These are phyloP conservation scores for Drosophila austrosaltans DNA, from an alignment of 2,888 invertebrate species.

Conservation along the genomic window DNA sequence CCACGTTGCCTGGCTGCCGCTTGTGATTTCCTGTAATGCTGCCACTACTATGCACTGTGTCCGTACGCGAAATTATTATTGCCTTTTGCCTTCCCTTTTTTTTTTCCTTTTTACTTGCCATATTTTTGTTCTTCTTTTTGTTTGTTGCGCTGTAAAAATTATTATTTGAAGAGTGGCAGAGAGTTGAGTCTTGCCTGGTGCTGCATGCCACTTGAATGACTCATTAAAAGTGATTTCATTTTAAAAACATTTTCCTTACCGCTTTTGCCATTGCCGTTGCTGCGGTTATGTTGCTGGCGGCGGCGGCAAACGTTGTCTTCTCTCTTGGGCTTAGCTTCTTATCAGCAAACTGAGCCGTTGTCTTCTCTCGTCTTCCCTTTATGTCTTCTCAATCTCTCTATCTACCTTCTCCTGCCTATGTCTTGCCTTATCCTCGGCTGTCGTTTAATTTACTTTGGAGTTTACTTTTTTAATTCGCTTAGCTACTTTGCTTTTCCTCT, in stretches of 20 bases:
- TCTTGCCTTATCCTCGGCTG: conserved; percentile 34
- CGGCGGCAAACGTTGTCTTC: conserved; percentile 14
- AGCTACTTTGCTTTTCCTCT: conserved; percentile 67
- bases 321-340: conserved; percentile 48
- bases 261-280: conserved; percentile 55
- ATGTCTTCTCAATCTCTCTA: conserved; percentile 17
- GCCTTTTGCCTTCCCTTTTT: conserved; percentile 52
- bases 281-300: conserved; percentile 21
- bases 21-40: conserved; percentile 67
- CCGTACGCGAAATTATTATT: conserved; percentile 74
- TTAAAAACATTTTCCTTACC: conserved; percentile 69
- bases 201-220: conserved; percentile 77
- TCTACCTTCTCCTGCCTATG: conserved; percentile 3
- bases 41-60: conserved; percentile 59
- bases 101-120: not conserved
- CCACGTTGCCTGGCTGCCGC: conserved; percentile 57
- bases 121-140: conserved; percentile 40
- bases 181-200: conserved; percentile 45
- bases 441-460: conserved; percentile 74
- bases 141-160: conserved; percentile 65
- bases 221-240: conserved; percentile 80
- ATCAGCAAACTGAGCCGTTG: conserved; percentile 30
- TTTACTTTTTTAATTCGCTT: conserved; percentile 78
- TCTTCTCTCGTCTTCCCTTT: conserved; percentile 3
- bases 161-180: conserved; percentile 64